These are phyloP conservation scores for Tetranychus urticae DNA, from an alignment of 1,140 invertebrate species.

Conservation along the genomic window DNA sequence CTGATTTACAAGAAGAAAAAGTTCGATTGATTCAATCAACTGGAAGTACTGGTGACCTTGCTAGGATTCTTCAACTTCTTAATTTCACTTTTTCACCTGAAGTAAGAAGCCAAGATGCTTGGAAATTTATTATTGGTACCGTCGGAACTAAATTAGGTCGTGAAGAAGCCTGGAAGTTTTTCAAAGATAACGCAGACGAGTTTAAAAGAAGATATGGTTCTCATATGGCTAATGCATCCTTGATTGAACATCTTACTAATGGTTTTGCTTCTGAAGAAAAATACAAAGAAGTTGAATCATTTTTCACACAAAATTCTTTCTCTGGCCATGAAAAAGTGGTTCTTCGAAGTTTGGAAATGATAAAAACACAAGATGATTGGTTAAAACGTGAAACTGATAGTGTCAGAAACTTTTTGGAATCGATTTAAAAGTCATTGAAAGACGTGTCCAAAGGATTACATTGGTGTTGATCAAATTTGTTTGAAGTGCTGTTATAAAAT, in stretches of 20 bases:
- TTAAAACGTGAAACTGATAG: background rate
- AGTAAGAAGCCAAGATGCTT: constrained; percentile 67
- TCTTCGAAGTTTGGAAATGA: constrained; percentile 65
- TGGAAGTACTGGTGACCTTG: constrained; percentile 42
- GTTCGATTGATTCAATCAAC: constrained; percentile 57
- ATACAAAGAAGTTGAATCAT: constrained; percentile 53
- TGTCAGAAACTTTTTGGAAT: background rate
- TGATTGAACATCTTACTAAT: constrained; percentile 30
- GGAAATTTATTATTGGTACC: constrained; percentile 62
- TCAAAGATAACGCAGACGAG: constrained; percentile 52
- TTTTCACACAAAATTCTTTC: constrained; percentile 47
- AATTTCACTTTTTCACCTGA: constrained; percentile 28
- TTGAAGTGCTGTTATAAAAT: too few relatives aligned
- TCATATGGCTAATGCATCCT: background rate
- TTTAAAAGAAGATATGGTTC: background rate
- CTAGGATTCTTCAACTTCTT: constrained; percentile 46
- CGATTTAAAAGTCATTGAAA: too few relatives aligned
- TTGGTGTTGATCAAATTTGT: too few relatives aligned
- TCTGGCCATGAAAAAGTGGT: constrained; percentile 59
- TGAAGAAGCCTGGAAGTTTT: constrained; percentile 66
- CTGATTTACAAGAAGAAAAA: constrained; percentile 66
- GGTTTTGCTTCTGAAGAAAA: constrained; percentile 58
- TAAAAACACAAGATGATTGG: constrained; percentile 23
- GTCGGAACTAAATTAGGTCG: constrained; percentile 42
- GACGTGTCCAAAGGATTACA: too few relatives aligned